Conservation (phyloP, 2,888 invertebrate species). For the Ferrisia virgata region DNA sequence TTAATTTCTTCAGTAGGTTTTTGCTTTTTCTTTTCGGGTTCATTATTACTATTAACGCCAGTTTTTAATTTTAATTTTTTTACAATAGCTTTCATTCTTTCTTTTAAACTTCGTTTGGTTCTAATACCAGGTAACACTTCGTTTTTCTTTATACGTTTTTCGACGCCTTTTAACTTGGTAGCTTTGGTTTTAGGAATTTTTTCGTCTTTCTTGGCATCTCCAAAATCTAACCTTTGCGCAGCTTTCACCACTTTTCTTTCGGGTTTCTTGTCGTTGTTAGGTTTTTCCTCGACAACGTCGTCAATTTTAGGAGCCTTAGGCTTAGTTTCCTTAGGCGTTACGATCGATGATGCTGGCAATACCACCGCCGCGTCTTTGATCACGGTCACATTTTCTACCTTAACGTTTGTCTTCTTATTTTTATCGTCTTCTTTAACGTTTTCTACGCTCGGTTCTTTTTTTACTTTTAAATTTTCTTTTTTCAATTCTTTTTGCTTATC, state of each 20-base stretch:
- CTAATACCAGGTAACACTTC: conserved; percentile 37
- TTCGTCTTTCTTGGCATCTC: conserved; percentile 1
- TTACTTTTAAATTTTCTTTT: conserved; percentile 22
- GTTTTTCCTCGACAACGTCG: not conserved
- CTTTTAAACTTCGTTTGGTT: conserved; percentile 50
- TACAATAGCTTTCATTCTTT: conserved; percentile 49
- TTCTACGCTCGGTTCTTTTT: not conserved
- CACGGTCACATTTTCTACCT: not conserved
- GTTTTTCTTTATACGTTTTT: conserved; percentile 33
- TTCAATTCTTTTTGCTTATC: conserved; percentile 26
- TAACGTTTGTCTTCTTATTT: not conserved
- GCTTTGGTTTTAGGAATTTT: conserved; percentile 25
- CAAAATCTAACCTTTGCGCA: not conserved
- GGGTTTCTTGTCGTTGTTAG: not conserved
- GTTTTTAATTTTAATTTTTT: conserved; percentile 49
- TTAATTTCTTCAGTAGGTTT: conserved; percentile 45
- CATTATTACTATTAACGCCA: conserved; percentile 44
- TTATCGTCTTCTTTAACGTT: conserved; percentile 40
- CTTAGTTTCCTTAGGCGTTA: not conserved
- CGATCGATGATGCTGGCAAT: not conserved
- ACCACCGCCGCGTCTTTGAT: not conserved
- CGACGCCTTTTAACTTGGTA: conserved; percentile 39
- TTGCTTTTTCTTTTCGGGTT: conserved; percentile 47
- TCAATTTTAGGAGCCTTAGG: not conserved
- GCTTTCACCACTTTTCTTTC: not conserved